Base-by-base conservation (phyloP, 2,797 vertebrate genomes). In the Rousettus madagascariensis region DNA sequence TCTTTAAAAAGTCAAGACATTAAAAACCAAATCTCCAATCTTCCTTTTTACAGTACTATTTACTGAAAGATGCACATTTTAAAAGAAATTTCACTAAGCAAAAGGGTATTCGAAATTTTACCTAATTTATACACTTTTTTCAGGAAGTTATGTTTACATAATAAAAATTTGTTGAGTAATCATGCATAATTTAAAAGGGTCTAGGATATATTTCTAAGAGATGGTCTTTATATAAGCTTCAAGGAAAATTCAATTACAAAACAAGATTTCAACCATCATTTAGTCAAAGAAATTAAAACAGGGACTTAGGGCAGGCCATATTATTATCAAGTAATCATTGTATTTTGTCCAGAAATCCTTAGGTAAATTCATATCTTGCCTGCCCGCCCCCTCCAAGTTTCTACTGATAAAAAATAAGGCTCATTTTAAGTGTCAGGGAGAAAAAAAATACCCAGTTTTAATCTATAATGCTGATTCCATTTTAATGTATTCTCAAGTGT, bases 211-310 rank as follows among this genome's bases (percentile, higher is more conserved):
- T 59, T 96, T 94, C 74, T 95, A 93, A 94, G 30, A 91, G 28
- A 86, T 57, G n/a, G 28, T 86, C 61, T 24, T 90, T 68, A 72
- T n/a, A 41, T n/a, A 91, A 77, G 22, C 2, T 53, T 74, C n/a
- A 88, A 90, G 55, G 38, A 90, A 96, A 90, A 85, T 41, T 93
- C 8, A 95, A 77, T 57, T 65, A 94, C 28, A 63, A 94, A 94
- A 33, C 36, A 85, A 63, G 36, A 69, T 38, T 90, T 87, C 84
- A 86, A 79, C 24, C 30, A 68, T 57, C 33, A 90, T 43, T 94
- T 89, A 74, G 84, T 80, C 46, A 97, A 80, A 96, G 36, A 92
- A 79, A 12, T 51, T 82, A 20, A 65, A 85, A 63, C 2, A 43
- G 8, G 13, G 57, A 71, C 13, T 79, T 30, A n/a, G n/a, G n/a